phyloP scores from a whole-genome alignment of 1,140 invertebrate species.

The Holcopasites calliopsidis region DNA sequence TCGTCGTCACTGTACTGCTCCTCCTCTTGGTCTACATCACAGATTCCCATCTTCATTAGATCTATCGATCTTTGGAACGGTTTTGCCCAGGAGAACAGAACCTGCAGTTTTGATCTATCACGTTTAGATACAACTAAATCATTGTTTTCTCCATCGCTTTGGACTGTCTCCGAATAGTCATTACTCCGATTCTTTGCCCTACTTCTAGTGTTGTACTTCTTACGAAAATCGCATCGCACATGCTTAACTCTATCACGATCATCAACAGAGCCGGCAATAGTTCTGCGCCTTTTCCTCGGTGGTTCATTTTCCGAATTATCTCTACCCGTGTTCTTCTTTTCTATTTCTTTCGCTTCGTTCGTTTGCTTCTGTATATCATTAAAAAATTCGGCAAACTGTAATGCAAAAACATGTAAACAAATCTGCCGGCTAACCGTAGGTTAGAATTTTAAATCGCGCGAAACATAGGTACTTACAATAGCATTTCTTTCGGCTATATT shows the following conservation, averaged over 20 bases:
- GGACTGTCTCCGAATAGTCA: neutral
- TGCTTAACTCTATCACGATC: neutral
- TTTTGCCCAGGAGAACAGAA: conserved; percentile 69
- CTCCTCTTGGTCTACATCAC: conserved; percentile 58
- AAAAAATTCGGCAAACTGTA: conserved; percentile 65
- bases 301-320: conserved; percentile 48
- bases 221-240: conserved; percentile 22
- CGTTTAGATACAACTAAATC: neutral
- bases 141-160: conserved; percentile 10
- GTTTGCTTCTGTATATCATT: conserved; percentile 57
- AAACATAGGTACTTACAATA: conserved; percentile 56
- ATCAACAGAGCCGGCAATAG: neutral
- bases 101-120: conserved; percentile 46
- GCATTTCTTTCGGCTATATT: conserved; percentile 65
- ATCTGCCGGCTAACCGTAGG: neutral
- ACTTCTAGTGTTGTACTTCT: conserved; percentile 65
- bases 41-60: conserved; percentile 59
- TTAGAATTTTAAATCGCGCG: conserved; percentile 5
- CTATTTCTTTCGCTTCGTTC: conserved; percentile 32
- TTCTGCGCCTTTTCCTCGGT: conserved; percentile 41
- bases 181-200: conserved; percentile 4
- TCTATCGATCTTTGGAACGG: conserved; percentile 62
- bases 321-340: conserved; percentile 4
- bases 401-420: neutral
- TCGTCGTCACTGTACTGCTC: conserved; percentile 23